phyloP scores from a whole-genome alignment of 1,140 invertebrate genomes.

The Danaus melanippus region DNA sequence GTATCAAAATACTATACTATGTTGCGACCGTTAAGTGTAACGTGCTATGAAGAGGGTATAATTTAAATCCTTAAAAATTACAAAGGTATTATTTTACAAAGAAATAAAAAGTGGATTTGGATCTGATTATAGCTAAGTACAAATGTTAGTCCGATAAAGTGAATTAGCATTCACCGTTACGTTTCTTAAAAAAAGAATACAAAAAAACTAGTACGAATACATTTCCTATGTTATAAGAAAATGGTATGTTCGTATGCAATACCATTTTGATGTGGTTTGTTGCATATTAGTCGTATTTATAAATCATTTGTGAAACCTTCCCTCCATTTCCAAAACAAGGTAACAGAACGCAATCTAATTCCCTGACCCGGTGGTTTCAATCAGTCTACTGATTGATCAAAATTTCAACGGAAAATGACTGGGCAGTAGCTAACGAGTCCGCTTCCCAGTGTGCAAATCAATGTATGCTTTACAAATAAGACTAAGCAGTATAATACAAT shows the following conservation, averaged over 20 bases:
- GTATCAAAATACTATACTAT: no score
- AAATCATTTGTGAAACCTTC: constrained; percentile 7
- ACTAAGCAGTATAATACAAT: no score
- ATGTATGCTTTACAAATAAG: no score
- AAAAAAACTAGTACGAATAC: constrained; percentile 15
- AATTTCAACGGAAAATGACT: constrained; percentile 18
- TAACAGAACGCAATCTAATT: constrained; percentile 19
- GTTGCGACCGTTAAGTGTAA: constrained; percentile 1
- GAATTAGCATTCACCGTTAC: constrained; percentile 21
- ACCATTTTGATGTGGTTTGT: constrained; percentile 15
- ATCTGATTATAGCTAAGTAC: no score
- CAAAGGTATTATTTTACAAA: no score
- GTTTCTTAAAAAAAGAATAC: constrained; percentile 21
- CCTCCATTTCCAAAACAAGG: constrained; percentile 8
- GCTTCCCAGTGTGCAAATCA: constrained; percentile 1
- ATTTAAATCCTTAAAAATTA: no score
- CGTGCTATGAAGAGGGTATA: neutral
- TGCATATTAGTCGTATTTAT: constrained; percentile 20
- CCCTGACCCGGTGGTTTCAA: constrained; percentile 16
- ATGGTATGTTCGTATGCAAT: constrained; percentile 22
- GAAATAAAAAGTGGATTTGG: no score
- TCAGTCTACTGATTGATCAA: constrained; percentile 22
- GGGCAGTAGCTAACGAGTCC: constrained; percentile 5
- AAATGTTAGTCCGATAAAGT: constrained; percentile 7
- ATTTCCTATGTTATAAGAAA: constrained; percentile 24